Evolutionary conservation across 2,888 invertebrate species (phyloP).

Genomic region (Alentia gelatinosa): DNA sequence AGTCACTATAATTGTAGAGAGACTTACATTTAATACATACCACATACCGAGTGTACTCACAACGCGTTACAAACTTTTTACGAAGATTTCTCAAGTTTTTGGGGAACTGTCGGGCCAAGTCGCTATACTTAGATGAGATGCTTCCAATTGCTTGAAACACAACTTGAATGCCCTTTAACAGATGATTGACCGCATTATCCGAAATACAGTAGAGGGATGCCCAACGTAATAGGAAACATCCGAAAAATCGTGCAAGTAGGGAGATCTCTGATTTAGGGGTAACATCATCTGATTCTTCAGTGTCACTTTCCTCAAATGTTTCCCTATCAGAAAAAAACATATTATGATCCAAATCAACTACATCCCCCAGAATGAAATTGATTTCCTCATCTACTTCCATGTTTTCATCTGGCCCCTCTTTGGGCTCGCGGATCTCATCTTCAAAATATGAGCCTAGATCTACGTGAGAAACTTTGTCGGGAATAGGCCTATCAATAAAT

Average conservation of each 20-base stretch:
- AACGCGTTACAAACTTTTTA: neutral
- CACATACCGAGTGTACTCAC: neutral
- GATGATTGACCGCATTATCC: neutral
- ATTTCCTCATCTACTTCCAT: no score
- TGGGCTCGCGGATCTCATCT: no score
- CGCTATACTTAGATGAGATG: neutral
- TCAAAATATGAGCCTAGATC: no score
- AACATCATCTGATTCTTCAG: neutral
- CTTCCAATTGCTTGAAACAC: neutral
- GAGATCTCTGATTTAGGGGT: neutral
- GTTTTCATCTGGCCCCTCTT: no score
- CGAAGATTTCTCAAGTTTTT: neutral
- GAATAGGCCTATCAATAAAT: no score
- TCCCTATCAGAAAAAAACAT: no score
- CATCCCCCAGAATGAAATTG: no score
- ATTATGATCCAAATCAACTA: no score
- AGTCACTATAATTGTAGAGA: neutral
- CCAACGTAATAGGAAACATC: neutral
- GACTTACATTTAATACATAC: neutral
- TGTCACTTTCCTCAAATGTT: neutral
- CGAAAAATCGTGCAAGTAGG: neutral
- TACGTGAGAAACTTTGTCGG: no score
- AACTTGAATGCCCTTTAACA: neutral
- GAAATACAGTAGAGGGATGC: neutral
- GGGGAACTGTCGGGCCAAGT: neutral